phyloP scores from a whole-genome alignment of 23 tunicate genomes.

The Aplidium turbinatum region DNA sequence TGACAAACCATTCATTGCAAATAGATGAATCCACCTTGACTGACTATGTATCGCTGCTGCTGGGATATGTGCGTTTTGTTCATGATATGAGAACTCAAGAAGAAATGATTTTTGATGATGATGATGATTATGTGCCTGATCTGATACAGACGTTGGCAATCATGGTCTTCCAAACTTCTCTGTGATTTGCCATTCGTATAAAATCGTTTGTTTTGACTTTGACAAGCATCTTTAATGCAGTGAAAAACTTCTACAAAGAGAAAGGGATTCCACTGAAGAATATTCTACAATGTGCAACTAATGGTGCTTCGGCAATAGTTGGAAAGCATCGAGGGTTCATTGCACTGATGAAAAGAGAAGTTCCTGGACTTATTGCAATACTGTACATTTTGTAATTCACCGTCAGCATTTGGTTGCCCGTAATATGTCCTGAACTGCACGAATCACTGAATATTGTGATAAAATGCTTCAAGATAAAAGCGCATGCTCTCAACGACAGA shows the following conservation, averaged over 20 bases:
- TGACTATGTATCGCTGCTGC: slow-evolving; percentile 16
- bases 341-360: slow-evolving; percentile 16
- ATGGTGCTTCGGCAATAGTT: slow-evolving; percentile 62
- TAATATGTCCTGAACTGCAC: slow-evolving; percentile 35
- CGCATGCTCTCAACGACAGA: slow-evolving; percentile 43
- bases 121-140: too few species aligned
- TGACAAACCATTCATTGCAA: slow-evolving; percentile 20
- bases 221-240: slow-evolving; percentile 43
- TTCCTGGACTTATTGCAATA: slow-evolving; percentile 19
- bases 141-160: too few species aligned
- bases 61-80: slow-evolving; percentile 35
- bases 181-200: too few species aligned
- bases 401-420: slow-evolving; percentile 40
- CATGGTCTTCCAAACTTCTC: too few species aligned
- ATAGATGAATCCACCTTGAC: slow-evolving; percentile 31
- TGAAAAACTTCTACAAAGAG: slow-evolving; percentile 21
- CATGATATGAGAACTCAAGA: slow-evolving; percentile 28
- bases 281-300: slow-evolving; percentile 51
- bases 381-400: slow-evolving; percentile 48
- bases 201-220: too few species aligned
- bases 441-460: slow-evolving; percentile 36
- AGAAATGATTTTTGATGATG: slow-evolving; percentile 48
- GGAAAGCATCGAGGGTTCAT: slow-evolving; percentile 41
- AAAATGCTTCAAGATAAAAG: slow-evolving; percentile 40
- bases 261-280: slow-evolving; percentile 34